phyloP scores from a whole-genome alignment of 2,113 vertebrate genomes.

The Neofelis nebulosa region DNA sequence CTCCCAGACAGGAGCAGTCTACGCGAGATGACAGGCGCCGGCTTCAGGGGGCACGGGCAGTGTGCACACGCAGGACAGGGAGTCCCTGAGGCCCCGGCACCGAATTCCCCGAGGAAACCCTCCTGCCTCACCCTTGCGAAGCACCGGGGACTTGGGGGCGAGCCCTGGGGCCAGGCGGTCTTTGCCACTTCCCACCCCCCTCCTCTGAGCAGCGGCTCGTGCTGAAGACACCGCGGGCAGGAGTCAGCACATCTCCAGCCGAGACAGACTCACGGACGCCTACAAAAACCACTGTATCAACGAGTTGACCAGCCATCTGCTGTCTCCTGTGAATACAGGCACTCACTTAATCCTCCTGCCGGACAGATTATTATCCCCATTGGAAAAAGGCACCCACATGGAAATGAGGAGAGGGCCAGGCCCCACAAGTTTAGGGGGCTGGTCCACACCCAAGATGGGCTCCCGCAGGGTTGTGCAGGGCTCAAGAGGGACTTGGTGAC shows the following conservation, averaged over 20 bases:
- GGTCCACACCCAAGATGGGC: neutral
- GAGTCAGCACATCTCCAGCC: neutral
- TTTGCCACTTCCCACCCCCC: neutral
- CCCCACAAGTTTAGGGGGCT: neutral
- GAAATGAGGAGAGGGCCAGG: neutral
- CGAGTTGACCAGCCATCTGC: neutral
- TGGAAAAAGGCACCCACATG: neutral
- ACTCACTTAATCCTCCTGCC: neutral
- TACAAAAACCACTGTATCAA: neutral
- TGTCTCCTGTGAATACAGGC: neutral
- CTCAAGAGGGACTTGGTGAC: no score
- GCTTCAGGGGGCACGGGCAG: no score
- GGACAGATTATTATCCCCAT: accelerated
- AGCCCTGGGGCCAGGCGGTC: neutral
- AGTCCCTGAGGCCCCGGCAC: neutral
- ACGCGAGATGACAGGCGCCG: neutral
- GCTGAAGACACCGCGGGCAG: neutral
- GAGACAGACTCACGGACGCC: neutral
- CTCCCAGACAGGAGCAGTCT: no score
- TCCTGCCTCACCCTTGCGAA: no score
- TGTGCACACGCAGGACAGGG: neutral
- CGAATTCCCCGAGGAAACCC: neutral
- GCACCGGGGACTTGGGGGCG: accelerated
- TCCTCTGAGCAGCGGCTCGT: neutral
- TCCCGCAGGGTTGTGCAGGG: neutral